Evolutionary conservation across 2,113 vertebrate species (phyloP), one percentile per base, ranked within the genome.

Genomic region (Scopus umbretta): DNA sequence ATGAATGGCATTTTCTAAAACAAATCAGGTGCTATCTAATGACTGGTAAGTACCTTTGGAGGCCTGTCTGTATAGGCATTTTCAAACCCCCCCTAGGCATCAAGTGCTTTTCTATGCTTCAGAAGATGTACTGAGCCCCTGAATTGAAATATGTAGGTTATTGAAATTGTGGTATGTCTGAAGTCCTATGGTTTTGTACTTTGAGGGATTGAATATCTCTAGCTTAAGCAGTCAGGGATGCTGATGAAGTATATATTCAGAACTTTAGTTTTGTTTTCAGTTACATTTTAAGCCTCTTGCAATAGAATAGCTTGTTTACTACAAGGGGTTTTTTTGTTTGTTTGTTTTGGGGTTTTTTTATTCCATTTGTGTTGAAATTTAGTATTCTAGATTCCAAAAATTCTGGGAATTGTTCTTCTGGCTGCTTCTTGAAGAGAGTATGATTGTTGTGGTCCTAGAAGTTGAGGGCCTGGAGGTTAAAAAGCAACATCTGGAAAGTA

Each of bases 141-240:
- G 10, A 71, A 0, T 71, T 26, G 23, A 83, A 79, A 63, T 58
- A 53, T 16, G 10, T 22, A 49, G 34, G 6, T 75, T 62, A 23
- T 27, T 89, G 23, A 53, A 80, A 80, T 15, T 71, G 20, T 43
- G 11, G 4, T 56, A 7, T 70, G 26, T 83, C 85, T 70, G 27
- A 75, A 71, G 13, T 86, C 20, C 52, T 75, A 1, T 67, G 15
- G 13, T 38, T 74, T 52, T 74, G 22, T 52, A 5, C 16, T 74
- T 83, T 16, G 13, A n/a, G 50, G 2, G 3, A 3, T 22, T 86
- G 55, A 45, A 7, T 47, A 25, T 84, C 15, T 61, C 6, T 16
- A 49, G 20, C 3, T 65, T 52, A 17, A 0, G 1, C 2, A 4
- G 26, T 88, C 0, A 1, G 53, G 13, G 17, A 14, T 61, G 22